A percentile compares a stretch with the other conserved stretches of the same genome.
These are phyloP conservation scores for Himalopsyche kuldschensis DNA, from an alignment of 2,888 invertebrate genomes.

Conservation along the genomic window DNA sequence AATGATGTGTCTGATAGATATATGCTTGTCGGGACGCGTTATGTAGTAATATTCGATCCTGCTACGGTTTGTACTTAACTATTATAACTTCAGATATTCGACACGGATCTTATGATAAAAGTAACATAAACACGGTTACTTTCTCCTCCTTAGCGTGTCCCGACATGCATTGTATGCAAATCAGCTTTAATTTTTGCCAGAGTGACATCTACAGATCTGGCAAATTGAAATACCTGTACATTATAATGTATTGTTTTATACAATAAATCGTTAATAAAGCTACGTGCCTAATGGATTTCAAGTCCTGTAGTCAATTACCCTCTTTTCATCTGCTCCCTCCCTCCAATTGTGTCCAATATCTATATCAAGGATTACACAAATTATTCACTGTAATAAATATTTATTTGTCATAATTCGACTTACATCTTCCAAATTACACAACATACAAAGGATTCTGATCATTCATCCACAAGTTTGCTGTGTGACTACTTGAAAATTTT, in stretches of 20 bases:
- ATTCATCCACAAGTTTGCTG: too few relatives aligned
- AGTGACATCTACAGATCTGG: constrained; percentile 31
- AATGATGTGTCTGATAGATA: constrained; percentile 36
- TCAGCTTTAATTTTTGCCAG: constrained; percentile 29
- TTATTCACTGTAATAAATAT: background rate
- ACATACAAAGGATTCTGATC: too few relatives aligned
- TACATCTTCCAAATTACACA: background rate
- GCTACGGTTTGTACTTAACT: constrained; percentile 30
- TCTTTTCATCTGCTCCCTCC: background rate
- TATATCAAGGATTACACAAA: background rate
- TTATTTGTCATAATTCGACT: background rate
- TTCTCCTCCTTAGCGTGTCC: constrained; percentile 17
- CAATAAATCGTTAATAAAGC: constrained; percentile 64
- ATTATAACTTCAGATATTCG: constrained; percentile 9
- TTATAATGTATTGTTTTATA: constrained; percentile 65
- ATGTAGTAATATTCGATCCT: background rate
- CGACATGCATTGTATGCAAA: constrained; percentile 27
- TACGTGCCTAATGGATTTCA: constrained; percentile 33
- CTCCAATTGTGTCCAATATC: too few relatives aligned
- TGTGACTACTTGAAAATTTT: too few relatives aligned
- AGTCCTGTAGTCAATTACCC: constrained; percentile 6
- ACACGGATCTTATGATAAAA: background rate
- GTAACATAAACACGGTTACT: background rate
- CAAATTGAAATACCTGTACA: constrained; percentile 58
- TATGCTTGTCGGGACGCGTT: constrained; percentile 32